Percentiles rank a stretch among this genome's conserved stretches.
Evolutionary conservation across 2,113 vertebrate genomes (phyloP).

Genomic region (Promerops cafer): DNA sequence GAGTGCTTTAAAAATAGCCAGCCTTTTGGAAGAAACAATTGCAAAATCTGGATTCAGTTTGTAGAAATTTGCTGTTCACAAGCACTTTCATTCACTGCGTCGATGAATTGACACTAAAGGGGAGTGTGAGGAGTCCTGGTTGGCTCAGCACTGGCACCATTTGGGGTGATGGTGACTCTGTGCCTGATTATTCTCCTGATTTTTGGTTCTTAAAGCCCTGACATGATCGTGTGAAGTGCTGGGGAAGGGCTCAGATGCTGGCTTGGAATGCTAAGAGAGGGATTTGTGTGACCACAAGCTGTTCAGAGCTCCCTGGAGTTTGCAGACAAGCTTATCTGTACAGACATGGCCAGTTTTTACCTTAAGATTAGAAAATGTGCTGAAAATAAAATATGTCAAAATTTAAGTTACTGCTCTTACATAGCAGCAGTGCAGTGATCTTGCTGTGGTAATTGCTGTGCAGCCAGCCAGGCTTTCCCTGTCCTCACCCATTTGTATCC

Average conservation of each 20-base stretch:
- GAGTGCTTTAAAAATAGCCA: conserved; percentile 27
- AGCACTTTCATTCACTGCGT: conserved; percentile 1
- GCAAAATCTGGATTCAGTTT: neutral
- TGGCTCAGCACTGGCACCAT: neutral
- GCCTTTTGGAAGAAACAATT: neutral
- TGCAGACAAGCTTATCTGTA: neutral
- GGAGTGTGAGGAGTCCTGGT: neutral
- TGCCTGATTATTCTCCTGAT: neutral
- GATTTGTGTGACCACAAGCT: neutral
- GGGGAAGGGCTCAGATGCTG: neutral
- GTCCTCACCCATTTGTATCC: neutral
- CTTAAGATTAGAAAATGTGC: neutral
- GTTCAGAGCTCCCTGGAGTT: neutral
- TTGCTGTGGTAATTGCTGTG: neutral
- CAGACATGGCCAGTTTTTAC: neutral
- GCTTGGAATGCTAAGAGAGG: neutral
- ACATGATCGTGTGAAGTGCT: fast-evolving
- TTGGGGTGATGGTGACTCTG: neutral
- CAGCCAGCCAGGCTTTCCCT: neutral
- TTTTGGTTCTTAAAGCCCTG: neutral
- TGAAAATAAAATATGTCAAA: neutral
- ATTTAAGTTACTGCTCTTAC: neutral
- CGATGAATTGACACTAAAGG: neutral
- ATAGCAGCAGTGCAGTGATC: neutral
- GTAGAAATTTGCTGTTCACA: neutral